Evolutionary conservation across 2,888 invertebrate genomes (phyloP).

Genomic region (Lypha dubia): DNA sequence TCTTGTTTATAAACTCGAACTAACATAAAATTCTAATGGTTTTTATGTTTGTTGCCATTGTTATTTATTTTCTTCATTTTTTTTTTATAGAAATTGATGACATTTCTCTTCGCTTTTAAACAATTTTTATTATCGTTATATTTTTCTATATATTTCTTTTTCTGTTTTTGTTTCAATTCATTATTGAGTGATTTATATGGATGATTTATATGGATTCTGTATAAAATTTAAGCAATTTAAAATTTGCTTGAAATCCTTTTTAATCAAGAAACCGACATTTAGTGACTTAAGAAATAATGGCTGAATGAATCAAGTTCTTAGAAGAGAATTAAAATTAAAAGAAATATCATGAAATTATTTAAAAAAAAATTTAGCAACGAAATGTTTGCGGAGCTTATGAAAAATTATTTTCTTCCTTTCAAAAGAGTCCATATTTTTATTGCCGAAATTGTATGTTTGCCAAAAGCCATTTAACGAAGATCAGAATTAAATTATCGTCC

Average conservation of each 20-base stretch:
- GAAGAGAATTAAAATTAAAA: not conserved
- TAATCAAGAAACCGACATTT: not conserved
- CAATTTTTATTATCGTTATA: slow-evolving; percentile 27
- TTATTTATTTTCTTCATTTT: slow-evolving; percentile 23
- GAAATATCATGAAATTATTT: too few species aligned
- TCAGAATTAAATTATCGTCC: too few species aligned
- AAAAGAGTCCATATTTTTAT: too few species aligned
- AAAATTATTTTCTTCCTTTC: too few species aligned
- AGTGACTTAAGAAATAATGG: not conserved
- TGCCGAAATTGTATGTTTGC: too few species aligned
- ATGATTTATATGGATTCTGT: slow-evolving; percentile 15
- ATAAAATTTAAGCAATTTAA: slow-evolving; percentile 31
- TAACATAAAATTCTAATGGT: slow-evolving; percentile 52
- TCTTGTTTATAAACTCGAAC: slow-evolving; percentile 24
- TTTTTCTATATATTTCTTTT: not conserved
- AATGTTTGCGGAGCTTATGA: too few species aligned
- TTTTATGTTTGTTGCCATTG: slow-evolving; percentile 58
- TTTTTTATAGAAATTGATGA: slow-evolving; percentile 42
- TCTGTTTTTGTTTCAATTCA: not conserved
- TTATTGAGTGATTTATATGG: slow-evolving; percentile 52
- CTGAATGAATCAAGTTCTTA: not conserved
- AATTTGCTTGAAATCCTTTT: not conserved
- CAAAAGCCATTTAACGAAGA: too few species aligned
- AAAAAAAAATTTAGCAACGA: too few species aligned
- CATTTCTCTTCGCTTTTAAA: slow-evolving; percentile 30